Base-by-base conservation (phyloP, 2,888 invertebrate genomes). In the Stenodera caucasica region DNA sequence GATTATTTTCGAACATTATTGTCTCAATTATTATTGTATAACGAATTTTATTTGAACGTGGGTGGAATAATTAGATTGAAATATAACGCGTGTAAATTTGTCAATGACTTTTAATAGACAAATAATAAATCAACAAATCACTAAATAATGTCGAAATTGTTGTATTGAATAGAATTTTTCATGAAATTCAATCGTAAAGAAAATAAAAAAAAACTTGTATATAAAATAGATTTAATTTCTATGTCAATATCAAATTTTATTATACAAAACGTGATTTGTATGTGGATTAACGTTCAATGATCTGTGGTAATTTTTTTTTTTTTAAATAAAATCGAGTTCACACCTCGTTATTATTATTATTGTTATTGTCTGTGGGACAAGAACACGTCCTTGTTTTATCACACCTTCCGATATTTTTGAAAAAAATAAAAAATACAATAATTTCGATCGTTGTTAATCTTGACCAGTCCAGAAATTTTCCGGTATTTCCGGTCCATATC, bases 351-450 rank as follows among this genome's bases (percentile, higher is more conserved):
- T 45, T 40, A 29, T 29, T 29, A 7, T n/a, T 4, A 7, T n/a
- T 32, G 32, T 52, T 30, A 33, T 32, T 52, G 52, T 52, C 32
- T 52, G 32, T 52, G 52, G 26, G 26, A 52, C 52, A 52, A 52
- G 52, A 30, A 52, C 52, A 32, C 52, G 52, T 52, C 52, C 52
- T 52, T 52, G 52, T 21, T 18, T 6, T 15, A 14, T 30, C 11
- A 45, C 12, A 45, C 45, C 45, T 45, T 45, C 45, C 45, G 45
- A 45, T 21, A 21, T 45, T 1, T 21, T 21, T 21, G 0, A 6
- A 40, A n/a, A 14, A 14, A 35, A 35, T 14, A n/a, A 35, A 6
- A 35, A 35, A 6, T 14, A 35, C 11, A 14, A 14, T 14, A 14
- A 35, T 35, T 4, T 33, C 9, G 33, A 26, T 49, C 5, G 49